Base-by-base conservation (phyloP, 2,888 invertebrate genomes). In the Drosophila kuntzei region DNA sequence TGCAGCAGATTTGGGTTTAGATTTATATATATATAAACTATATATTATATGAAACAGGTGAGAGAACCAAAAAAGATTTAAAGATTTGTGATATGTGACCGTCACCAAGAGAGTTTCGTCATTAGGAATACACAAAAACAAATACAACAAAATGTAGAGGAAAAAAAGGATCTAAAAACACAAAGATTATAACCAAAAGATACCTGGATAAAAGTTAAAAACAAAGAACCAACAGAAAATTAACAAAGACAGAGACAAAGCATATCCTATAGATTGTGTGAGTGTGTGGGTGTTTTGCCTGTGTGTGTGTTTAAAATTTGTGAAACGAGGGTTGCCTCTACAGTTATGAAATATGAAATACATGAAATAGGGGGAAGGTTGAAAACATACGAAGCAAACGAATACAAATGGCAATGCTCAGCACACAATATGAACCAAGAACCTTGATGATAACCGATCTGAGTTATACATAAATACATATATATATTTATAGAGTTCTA, bases 71-170 rank as follows among this genome's bases (percentile, higher is more conserved):
- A 77, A 54, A 53, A 74, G 66, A 50, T 44, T 36, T 16, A 18
- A 54, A 51, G 50, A 54, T 53, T 41, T 65, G 72, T 77, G 63
- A 62, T 55, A 65, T 54, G 70, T 84, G 68, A 81, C 80, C 80
- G 81, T 81, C 79, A 80, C 80, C 80, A 84, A 32, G 55, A 66
- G 63, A 39, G 51, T 39, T 32, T 68, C 57, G 77, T 58, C 77
- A 74, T 59, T 53, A 62, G 59, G 46, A 41, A 8, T 8, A 27
- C 12, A 50, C 47, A 60, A 36, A 36, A 58, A 54, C 34, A 14
- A 55, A 5, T 43, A 43, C 43, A 32, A 34, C 25, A n/a, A 55
- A 44, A 44, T 41, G 43, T 8, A 14, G 14, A 44, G 34, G 16
- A 44, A 14, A 9, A 46, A 46, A 49, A 34, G 36, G 22, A 34